Evolutionary conservation across 2,113 vertebrate genomes (phyloP), one percentile per base, ranked within the genome.

Genomic region (Pyxicephalus adspersus): DNA sequence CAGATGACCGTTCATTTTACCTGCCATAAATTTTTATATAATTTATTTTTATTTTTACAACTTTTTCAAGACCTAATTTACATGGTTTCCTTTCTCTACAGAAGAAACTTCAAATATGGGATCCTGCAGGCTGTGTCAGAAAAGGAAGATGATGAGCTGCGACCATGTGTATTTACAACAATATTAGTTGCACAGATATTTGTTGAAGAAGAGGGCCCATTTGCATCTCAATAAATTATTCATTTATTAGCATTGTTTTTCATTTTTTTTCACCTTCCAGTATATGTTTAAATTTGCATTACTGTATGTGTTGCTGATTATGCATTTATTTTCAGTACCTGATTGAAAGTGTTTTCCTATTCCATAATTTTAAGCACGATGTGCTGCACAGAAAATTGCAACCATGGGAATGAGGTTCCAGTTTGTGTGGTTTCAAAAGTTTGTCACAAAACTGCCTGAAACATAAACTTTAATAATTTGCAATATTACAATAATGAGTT

Each of bases 331-430:
- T 95, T 93, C 91, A 94, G 94, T 94, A 93, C 92, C 91, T 92
- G 88, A 92, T 94, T 95, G 95, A 93, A 95, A 95, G 93, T 92
- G 91, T 93, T 92, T 74, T 89, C 90, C 87, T 94, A 83, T 91
- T 90, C 93, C 92, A 94, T 92, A 87, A 93, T 92, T 91, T 94
- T 93, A 93, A 94, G 92, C 94, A 94, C 91, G 95, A 91, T 95
- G 93, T 94, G 92, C 93, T 94, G 88, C 89, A 87, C 86, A 85
- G 86, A 92, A 86, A 90, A 85, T 92, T 92, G 85, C 92, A 90
- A 91, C 88, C 81, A 89, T 91, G 89, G 90, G 92, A 91, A 91
- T 86, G 89, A 90, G 89, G 88, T 91, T 88, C 23, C 22, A 45
- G 28, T 71, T 65, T 66, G 89, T 89, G 90, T 86, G 84, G 91